Percentiles rank a stretch among this genome's conserved stretches.
Conservation (phyloP, 1,140 invertebrate species). For the Drosophila carrolli region DNA sequence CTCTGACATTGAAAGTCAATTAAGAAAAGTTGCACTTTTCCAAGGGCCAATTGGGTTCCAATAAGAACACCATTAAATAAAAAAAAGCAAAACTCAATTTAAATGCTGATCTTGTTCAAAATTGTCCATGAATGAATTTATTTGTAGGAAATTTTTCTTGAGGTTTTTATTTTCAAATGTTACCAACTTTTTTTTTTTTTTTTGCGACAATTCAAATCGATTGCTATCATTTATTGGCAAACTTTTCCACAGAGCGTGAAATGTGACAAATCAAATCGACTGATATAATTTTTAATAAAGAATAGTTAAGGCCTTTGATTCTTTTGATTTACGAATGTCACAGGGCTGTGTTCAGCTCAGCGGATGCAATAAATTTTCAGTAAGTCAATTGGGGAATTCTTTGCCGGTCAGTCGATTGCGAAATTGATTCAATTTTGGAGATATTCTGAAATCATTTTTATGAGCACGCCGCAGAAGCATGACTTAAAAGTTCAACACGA, state of each 20-base stretch:
- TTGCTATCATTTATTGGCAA: conserved; percentile 8
- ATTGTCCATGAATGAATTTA: not conserved
- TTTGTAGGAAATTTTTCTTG: too few species aligned
- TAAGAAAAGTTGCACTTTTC: conserved; percentile 31
- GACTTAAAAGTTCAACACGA: conserved; percentile 24
- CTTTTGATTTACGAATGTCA: conserved; percentile 49
- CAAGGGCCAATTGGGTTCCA: conserved; percentile 37
- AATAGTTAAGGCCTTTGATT: conserved; percentile 47
- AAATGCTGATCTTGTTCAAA: not conserved
- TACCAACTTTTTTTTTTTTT: too few species aligned
- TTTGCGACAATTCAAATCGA: not conserved
- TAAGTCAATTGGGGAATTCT: conserved; percentile 62
- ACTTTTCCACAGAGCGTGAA: conserved; percentile 28
- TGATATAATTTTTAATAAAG: conserved; percentile 59
- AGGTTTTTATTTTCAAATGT: too few species aligned
- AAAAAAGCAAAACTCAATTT: not conserved
- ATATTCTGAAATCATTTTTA: conserved; percentile 21
- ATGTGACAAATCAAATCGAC: conserved; percentile 39
- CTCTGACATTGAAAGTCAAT: conserved; percentile 71
- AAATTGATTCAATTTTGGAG: conserved; percentile 32
- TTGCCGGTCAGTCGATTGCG: conserved; percentile 21
- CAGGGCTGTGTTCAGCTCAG: conserved; percentile 3
- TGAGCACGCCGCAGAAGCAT: conserved; percentile 26
- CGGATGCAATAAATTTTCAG: conserved; percentile 37
- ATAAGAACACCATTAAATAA: not conserved